Base-by-base conservation (phyloP, 2,888 invertebrate genomes). In the Agriopis marginaria region DNA sequence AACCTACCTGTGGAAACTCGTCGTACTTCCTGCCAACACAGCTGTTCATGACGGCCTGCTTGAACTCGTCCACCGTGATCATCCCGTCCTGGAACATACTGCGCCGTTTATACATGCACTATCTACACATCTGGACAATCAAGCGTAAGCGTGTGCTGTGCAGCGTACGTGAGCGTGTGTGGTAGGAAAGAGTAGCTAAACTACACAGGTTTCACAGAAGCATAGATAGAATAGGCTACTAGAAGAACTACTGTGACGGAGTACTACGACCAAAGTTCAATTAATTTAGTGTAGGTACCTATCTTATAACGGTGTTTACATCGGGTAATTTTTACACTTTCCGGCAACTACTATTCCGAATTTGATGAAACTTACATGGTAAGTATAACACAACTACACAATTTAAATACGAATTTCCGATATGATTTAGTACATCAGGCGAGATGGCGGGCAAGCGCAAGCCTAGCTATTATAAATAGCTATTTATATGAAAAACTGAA, bases 11-110 rank as follows among this genome's bases (percentile, higher is more conserved):
- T 32, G 97, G 97, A 83, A 98, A 97, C 71, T 97, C 97, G 11
- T 96, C 96, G 83, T 97, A 97, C 73, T 95, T 95, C 80, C 96
- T 95, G 6, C 97, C 97, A 32, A 97, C 95, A 83, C 97, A 97
- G 77, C 96, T 97, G 85, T 96, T 97, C 87, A 97, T 96, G 0
- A 98, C 97, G 0, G 97, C 97, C 79, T 86, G 87, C 86, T 97
- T 97, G 91, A 97, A 97, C 85, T 98, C 97, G 1, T 97, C 97
- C 66, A 96, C 96, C 5, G 97, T 96, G 78, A 98, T 97, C 85
- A 96, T 96, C 56, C 97, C 97, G 85, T 97, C 97, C 97, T 97
- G 93, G 70, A 89, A 89, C 7, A 42, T 79, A 74, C 66, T 42
- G 42, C 69, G 50, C 65, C 66, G 49, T 59, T 72, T 75, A 66